Evolutionary conservation across 2,797 vertebrate species (phyloP), one percentile per base, ranked within the genome.

Genomic region (Tachyglossus aculeatus): DNA sequence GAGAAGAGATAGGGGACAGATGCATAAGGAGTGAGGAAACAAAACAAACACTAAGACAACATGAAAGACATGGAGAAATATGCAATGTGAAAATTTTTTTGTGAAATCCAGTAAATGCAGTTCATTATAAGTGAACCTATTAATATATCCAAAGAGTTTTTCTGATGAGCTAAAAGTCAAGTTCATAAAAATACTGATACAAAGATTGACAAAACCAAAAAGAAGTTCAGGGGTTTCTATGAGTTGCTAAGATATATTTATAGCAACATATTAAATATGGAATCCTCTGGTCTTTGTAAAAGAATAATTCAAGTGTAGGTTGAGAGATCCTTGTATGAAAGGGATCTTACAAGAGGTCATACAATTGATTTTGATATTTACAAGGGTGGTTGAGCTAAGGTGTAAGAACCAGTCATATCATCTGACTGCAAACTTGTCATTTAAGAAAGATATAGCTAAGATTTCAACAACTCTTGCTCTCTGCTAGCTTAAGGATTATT

Each of bases 161-260:
- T 22, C 4, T 41, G 21, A 16, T 6, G 40, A 41, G 41, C 22
- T 14, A 41, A 41, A 41, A 41, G 13, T 22, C 25, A 48, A 48
- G 31, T 15, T 11, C n/a, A n/a, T n/a, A 54, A 61, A 47, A 45
- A 45, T 29, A 21, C 16, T 29, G 21, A 36, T 60, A 25, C 31
- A 21, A 60, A 67, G 5, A 65, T 57, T 64, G 87, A 47, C n/a
- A 61, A 48, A 62, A 50, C n/a, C 39, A 44, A 59, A 59, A 21
- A 56, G 19, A 41, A 16, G 25, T 40, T 68, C 40, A 74, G 38
- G 74, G 37, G 47, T 65, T 67, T 78, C 18, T 47, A 56, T 74
- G 32, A 22, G 52, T 78, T 72, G 68, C 53, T 71, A 71, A 77
- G 53, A 77, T 62, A 31, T 64, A 67, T 63, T 58, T 69, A 24